phyloP scores from a whole-genome alignment of 2,113 vertebrate species.

The Phylloscopus trochiloides region DNA sequence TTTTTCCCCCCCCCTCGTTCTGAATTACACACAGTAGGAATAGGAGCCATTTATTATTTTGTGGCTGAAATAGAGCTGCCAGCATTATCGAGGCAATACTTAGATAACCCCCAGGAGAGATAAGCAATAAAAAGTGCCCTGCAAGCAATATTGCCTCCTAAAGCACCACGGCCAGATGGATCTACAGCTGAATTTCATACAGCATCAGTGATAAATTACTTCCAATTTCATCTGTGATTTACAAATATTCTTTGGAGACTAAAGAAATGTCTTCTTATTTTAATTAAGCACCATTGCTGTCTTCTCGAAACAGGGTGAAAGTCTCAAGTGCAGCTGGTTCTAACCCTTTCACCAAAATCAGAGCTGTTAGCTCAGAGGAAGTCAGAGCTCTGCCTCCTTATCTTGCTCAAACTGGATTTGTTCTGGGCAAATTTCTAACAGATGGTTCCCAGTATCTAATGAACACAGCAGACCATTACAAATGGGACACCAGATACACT shows the following conservation, averaged over 20 bases:
- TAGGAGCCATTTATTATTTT: slow-evolving; percentile 42
- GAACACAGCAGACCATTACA: slow-evolving; percentile 12
- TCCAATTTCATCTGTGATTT: slow-evolving; percentile 72
- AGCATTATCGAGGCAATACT: slow-evolving; percentile 54
- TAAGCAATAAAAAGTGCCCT: slow-evolving; percentile 73
- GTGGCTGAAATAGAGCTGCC: slow-evolving; percentile 34
- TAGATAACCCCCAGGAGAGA: slow-evolving; percentile 69
- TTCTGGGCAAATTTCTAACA: slow-evolving; percentile 34
- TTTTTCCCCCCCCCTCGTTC: background rate
- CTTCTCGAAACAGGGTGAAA: slow-evolving; percentile 29
- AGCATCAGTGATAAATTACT: slow-evolving; percentile 73
- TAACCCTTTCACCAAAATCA: background rate
- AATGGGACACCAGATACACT: slow-evolving; percentile 13
- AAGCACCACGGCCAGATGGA: slow-evolving; percentile 71
- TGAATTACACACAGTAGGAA: background rate
- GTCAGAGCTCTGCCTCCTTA: background rate
- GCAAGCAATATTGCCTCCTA: slow-evolving; percentile 72
- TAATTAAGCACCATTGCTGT: slow-evolving; percentile 50
- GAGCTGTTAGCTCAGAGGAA: slow-evolving; percentile 46
- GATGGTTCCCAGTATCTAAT: slow-evolving; percentile 41
- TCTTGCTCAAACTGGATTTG: slow-evolving; percentile 36
- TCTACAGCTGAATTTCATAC: slow-evolving; percentile 66
- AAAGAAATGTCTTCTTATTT: slow-evolving; percentile 54
- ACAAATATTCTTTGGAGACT: slow-evolving; percentile 68
- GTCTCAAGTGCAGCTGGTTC: slow-evolving; percentile 37